Evolutionary conservation across 2,113 vertebrate genomes (phyloP), one percentile per base, ranked within the genome.

Genomic region (Hiodon alosoides): DNA sequence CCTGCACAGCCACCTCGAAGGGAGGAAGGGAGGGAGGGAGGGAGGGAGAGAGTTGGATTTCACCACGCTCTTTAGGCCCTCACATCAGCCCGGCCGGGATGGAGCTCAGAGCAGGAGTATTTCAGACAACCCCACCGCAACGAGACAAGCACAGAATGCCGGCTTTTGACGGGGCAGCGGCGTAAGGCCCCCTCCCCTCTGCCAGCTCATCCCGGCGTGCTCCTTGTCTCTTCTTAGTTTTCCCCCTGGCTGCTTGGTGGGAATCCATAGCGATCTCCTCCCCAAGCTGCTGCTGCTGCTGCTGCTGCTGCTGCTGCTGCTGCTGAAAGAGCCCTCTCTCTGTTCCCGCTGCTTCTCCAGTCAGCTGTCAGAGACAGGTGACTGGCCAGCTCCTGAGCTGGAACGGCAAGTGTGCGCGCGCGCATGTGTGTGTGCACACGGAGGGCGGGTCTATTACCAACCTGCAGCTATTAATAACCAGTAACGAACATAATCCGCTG

Each of bases 381-480:
- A 84, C 76, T 47, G 57, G 54, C 78, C 76, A 67, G 79, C 74
- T 60, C 60, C 60, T 16, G 78, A 72, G 79, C 78, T 61, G 79
- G 79, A 67, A 64, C 62, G 55, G 55, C 57, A 54, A 69, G 65
- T 58, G 67, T 79, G 48, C 83, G 79, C 75, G 60, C 68, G 69
- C 9, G 75, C 67, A 58, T 76, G 64, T 77, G 71, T 7, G 52
- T 68, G 76, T 50, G 50, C 66, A 55, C 17, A 54, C 65, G 4
- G 4, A 75, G 76, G 85, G 80, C 74, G 79, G 79, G 84, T 85
- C 86, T 85, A 77, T 76, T 79, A 65, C 88, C 85, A 91, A 91
- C 87, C 86, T 86, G 82, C 83, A 83, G 90, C 95, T 96, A 95
- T 95, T 96, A 95, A 98, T 96, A 95, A 83, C 90, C 84, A 85